Base-by-base conservation (phyloP, 2,797 vertebrate species). In the Amphiprion clarkii region DNA sequence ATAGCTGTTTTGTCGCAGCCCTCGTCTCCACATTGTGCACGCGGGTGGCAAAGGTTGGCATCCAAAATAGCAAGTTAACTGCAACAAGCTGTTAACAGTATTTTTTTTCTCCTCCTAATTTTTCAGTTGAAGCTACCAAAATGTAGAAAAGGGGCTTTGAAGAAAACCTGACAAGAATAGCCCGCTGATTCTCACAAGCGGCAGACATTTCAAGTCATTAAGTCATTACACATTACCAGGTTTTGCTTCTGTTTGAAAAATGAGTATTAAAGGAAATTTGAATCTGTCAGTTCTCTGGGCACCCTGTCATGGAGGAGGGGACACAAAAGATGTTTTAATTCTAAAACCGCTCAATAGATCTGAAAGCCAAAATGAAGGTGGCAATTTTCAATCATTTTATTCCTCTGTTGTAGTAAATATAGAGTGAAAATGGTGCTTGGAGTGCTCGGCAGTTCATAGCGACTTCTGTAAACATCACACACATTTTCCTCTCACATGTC, bases 401-500 rank as follows among this genome's bases (percentile, higher is more conserved):
- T 27, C 21, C 23, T 40, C 14, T 3, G 6, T 73, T 42, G 23
- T 40, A 67, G 29, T 53, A n/a, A 76, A 40, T 59, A 10, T 11
- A 8, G 9, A 51, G 23, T 55, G 27, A 14, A 16, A 55, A 27
- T 5, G 16, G 27, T 3, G 16, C 27, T 55, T 29, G 14, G 11
- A 23, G 25, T 55, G 25, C 8, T 56, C 17, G 27, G 7, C 48
- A 51, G 48, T 19, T 23, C 48, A 3, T 21, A 10, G 27, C 55
- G 0, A 14, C 60, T 9, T 42, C 64, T 63, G 49, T 55, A 65
- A 67, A 73, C 55, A 66, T 76, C 64, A 63, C 67, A 79, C 55
- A 79, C 55, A 67, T 79, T 81, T 80, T 79, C 55, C 27, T 27
- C 17, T 42, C 55, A 13, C 64, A 60, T 80, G 73, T 86, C 82